Conservation (phyloP, 2,797 vertebrate genomes). For the Sitta carolinensis region DNA sequence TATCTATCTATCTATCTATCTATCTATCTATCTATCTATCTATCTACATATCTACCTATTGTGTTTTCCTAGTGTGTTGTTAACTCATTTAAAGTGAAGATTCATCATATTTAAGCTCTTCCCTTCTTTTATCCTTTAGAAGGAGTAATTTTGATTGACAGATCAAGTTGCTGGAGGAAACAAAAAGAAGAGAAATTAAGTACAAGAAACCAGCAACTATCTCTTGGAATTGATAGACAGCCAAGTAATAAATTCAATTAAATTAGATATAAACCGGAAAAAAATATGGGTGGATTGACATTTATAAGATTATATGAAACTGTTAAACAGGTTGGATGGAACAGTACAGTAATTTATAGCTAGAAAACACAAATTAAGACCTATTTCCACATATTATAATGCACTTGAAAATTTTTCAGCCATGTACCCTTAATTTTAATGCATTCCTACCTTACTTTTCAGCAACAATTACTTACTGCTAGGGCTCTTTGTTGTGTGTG, state of each 20-base stretch:
- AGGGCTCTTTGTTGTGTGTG: background rate
- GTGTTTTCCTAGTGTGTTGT: background rate
- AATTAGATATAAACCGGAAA: background rate
- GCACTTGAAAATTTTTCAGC: background rate
- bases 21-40: background rate
- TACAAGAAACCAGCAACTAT: background rate
- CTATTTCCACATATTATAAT: background rate
- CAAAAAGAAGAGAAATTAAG: background rate
- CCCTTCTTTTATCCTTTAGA: background rate
- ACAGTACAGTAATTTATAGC: background rate
- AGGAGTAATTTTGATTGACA: background rate
- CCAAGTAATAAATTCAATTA: background rate
- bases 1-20: background rate
- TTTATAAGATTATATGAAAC: background rate
- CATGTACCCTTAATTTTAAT: background rate
- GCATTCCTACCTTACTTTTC: background rate
- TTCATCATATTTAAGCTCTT: background rate
- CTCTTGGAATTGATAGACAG: background rate
- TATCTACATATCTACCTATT: no score
- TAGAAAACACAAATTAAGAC: background rate
- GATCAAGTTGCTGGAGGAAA: background rate
- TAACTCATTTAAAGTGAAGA: background rate
- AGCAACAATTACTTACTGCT: background rate
- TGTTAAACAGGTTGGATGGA: background rate
- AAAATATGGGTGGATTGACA: background rate